phyloP scores from a whole-genome alignment of 2,113 vertebrate species.

The Chamaea fasciata region DNA sequence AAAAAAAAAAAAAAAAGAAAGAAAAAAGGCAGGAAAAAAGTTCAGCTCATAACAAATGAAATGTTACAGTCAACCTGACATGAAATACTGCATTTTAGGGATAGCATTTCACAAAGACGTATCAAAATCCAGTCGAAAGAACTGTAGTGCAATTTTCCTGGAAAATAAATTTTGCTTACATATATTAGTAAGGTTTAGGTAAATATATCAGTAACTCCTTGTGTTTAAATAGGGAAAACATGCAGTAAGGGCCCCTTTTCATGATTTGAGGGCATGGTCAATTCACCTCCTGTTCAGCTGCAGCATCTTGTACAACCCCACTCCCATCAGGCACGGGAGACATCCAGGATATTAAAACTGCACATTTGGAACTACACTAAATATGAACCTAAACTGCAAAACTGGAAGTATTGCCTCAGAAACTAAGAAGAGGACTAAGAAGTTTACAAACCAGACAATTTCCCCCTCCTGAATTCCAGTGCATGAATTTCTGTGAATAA shows the following conservation, averaged over 20 bases:
- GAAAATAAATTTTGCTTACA: not conserved
- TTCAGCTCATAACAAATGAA: not conserved
- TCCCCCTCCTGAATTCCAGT: not conserved
- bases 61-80: not conserved
- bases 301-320: not conserved
- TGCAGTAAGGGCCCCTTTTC: not conserved
- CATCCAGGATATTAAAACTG: not conserved
- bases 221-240: not conserved
- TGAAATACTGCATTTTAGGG: not conserved
- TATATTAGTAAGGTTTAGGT: not conserved
- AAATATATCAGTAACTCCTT: not conserved
- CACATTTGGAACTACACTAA: not conserved
- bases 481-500: not conserved
- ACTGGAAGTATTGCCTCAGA: not conserved
- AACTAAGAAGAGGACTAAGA: not conserved
- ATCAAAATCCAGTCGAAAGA: not conserved
- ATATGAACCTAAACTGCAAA: not conserved
- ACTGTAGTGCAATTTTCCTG: not conserved
- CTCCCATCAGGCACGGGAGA: not conserved
- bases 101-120: not conserved
- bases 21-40: not conserved
- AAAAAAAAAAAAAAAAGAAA: not conserved
- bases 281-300: not conserved
- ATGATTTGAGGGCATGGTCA: fast-evolving
- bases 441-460: not conserved